These are phyloP conservation scores for Donacobius atricapilla DNA, from an alignment of 2,113 vertebrate genomes.

Conservation along the genomic window DNA sequence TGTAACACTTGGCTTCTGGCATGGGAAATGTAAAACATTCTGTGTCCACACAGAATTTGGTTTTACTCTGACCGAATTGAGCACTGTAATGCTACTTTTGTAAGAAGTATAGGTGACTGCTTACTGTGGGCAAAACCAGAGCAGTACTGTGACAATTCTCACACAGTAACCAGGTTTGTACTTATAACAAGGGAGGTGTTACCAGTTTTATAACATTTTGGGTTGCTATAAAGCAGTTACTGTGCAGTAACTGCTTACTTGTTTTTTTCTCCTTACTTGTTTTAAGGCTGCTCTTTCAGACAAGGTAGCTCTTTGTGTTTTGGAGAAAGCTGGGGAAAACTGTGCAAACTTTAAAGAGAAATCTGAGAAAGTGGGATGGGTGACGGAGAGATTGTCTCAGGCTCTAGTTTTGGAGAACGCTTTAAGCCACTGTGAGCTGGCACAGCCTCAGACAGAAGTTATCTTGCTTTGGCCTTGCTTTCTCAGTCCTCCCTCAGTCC, in stretches of 20 bases:
- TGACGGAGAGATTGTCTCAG: background rate
- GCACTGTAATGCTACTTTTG: background rate
- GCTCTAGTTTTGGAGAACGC: background rate
- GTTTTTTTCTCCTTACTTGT: background rate
- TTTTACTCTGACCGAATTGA: background rate
- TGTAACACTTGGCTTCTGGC: background rate
- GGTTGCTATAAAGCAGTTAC: background rate
- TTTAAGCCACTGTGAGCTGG: background rate
- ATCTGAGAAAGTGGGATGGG: slow-evolving; percentile 1
- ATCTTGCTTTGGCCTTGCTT: background rate
- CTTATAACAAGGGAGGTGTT: background rate
- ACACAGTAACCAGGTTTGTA: background rate
- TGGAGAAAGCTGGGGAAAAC: background rate
- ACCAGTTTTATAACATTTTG: background rate
- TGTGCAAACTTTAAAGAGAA: slow-evolving; percentile 5
- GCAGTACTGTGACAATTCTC: background rate
- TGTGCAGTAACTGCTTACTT: background rate
- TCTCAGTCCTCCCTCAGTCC: background rate
- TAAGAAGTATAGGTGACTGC: background rate
- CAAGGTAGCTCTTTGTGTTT: slow-evolving; percentile 4
- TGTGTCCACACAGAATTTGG: background rate
- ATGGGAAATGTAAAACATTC: background rate
- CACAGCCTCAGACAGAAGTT: background rate
- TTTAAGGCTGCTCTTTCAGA: slow-evolving; percentile 1
- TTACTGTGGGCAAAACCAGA: background rate